These are phyloP conservation scores for Dermatophagoides farinae DNA, from an alignment of 1,140 invertebrate genomes.

Conservation along the genomic window DNA sequence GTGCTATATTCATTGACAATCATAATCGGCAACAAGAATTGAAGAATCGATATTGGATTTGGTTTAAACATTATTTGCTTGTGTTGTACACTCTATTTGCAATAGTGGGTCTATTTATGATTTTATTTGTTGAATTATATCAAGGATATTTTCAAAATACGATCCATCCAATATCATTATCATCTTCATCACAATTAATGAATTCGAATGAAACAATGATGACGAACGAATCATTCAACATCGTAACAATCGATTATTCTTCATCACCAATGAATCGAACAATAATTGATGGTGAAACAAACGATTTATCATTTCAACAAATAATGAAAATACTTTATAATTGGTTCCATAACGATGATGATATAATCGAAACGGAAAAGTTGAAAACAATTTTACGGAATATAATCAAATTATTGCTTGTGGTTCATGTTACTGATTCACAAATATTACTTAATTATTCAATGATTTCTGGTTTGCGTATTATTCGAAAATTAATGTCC, in stretches of 20 bases:
- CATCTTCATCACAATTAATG: not conserved
- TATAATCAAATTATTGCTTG: not conserved
- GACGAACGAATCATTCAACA: not conserved
- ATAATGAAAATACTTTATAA: not conserved
- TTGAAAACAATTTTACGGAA: not conserved
- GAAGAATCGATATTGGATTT: too few species aligned
- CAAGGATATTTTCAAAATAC: too few species aligned
- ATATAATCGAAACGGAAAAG: not conserved
- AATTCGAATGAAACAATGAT: not conserved
- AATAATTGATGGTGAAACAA: not conserved
- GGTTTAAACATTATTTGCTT: too few species aligned
- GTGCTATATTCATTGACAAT: too few species aligned
- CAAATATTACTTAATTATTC: not conserved
- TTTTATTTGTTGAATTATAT: too few species aligned
- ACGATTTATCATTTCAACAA: not conserved
- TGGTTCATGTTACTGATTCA: not conserved
- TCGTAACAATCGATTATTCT: not conserved
- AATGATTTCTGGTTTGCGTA: not conserved
- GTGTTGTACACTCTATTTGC: too few species aligned
- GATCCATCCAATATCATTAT: too few species aligned
- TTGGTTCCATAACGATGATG: not conserved
- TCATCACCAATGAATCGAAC: too few species aligned
- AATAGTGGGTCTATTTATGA: too few species aligned
- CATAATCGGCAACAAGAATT: too few species aligned
- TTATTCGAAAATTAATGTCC: not conserved